phyloP scores from a whole-genome alignment of 2,797 vertebrate genomes.

The Gambusia yucatana region DNA sequence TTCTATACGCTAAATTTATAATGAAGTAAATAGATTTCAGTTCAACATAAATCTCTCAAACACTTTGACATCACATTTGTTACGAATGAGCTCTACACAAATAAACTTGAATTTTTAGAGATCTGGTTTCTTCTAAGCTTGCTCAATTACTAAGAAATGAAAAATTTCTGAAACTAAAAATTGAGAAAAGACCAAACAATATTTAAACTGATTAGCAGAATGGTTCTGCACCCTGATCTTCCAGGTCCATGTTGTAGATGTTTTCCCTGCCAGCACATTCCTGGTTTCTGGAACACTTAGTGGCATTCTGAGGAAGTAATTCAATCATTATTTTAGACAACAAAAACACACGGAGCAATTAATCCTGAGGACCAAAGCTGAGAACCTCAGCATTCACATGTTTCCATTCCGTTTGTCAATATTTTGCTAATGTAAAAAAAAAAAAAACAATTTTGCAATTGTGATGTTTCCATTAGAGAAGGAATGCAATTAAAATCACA shows the following conservation, averaged over 20 bases:
- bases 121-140: neutral
- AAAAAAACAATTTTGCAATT: too few relatives aligned
- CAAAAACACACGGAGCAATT: neutral
- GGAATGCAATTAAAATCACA: too few relatives aligned
- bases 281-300: too few relatives aligned
- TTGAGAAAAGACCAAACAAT: neutral
- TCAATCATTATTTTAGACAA: neutral
- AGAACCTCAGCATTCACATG: neutral
- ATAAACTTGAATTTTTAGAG: neutral
- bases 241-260: neutral
- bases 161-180: neutral
- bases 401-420: too few relatives aligned
- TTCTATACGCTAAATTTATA: neutral
- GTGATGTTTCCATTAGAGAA: too few relatives aligned
- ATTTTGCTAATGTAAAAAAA: too few relatives aligned
- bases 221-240: neutral
- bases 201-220: neutral
- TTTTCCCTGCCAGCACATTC: neutral
- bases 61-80: neutral
- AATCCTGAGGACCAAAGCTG: neutral
- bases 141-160: neutral
- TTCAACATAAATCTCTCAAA: neutral
- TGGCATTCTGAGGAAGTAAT: neutral
- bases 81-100: neutral
- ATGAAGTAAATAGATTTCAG: neutral